Percentiles rank a stretch among this genome's conserved stretches.
phyloP scores from a whole-genome alignment of 2,797 vertebrate species.

The Xenentodon cancila region DNA sequence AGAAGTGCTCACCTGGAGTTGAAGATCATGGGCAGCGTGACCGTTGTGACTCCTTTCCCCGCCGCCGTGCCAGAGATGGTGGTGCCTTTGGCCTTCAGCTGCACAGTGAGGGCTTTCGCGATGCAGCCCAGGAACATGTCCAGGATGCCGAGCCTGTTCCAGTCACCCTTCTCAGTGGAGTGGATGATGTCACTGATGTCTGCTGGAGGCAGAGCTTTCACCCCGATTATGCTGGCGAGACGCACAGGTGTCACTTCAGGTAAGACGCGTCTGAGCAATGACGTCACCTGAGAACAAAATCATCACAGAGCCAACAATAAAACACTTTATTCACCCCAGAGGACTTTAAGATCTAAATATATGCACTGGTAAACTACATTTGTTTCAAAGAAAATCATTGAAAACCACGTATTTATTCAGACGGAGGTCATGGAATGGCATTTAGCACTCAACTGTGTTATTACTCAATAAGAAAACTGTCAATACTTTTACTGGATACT shows the following conservation, averaged over 20 bases:
- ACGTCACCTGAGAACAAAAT: conserved; percentile 87
- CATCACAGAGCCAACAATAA: not conserved
- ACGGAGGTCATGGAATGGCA: too few species aligned
- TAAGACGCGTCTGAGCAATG: conserved; percentile 93
- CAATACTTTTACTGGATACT: too few species aligned
- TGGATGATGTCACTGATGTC: conserved; percentile 99
- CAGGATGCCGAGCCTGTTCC: conserved; percentile 97
- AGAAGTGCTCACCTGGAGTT: conserved; percentile 93
- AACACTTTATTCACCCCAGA: not conserved
- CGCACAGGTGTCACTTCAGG: conserved; percentile 96
- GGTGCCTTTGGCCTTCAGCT: conserved; percentile 98
- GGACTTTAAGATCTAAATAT: not conserved
- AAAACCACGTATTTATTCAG: too few species aligned
- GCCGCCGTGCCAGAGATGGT: conserved; percentile 93
- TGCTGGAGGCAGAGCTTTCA: conserved; percentile 95
- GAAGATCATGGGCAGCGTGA: conserved; percentile 98
- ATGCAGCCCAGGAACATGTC: conserved; percentile 99
- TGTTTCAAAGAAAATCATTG: too few species aligned
- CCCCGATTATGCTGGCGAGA: conserved; percentile 96
- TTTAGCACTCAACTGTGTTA: too few species aligned
- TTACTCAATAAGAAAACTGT: too few species aligned
- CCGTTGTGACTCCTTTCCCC: conserved; percentile 97
- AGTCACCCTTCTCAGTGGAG: conserved; percentile 98
- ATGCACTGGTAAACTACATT: too few species aligned
- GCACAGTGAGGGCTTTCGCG: conserved; percentile 98